These are phyloP conservation scores for Sphenopsis melanotis DNA, from an alignment of 2,797 vertebrate species.

Conservation along the genomic window DNA sequence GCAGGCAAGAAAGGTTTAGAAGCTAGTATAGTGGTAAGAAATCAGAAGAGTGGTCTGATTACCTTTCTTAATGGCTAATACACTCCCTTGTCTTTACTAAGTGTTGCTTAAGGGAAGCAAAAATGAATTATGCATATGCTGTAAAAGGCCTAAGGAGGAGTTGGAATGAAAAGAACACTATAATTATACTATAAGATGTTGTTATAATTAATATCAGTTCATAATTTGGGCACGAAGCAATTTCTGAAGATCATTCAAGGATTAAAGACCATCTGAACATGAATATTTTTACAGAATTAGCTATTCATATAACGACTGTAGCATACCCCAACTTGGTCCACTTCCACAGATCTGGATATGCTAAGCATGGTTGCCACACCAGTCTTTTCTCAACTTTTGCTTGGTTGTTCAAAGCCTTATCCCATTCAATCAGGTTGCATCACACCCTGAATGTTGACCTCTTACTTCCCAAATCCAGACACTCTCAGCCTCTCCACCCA, in stretches of 20 bases:
- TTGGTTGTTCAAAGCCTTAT: neutral
- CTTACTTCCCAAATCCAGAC: neutral
- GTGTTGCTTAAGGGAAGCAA: neutral
- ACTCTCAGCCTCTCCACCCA: neutral
- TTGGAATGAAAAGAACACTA: neutral
- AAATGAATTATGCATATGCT: neutral
- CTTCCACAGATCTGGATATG: neutral
- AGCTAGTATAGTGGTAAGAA: neutral
- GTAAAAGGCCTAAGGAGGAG: neutral
- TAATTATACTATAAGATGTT: neutral
- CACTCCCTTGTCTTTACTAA: neutral
- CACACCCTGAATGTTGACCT: neutral
- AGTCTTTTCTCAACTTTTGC: neutral
- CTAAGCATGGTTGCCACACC: neutral
- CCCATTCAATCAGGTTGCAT: neutral
- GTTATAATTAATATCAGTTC: slow-evolving; percentile 28
- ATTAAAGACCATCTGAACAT: neutral
- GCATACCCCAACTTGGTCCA: neutral
- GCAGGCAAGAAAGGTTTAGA: neutral
- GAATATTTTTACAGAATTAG: neutral
- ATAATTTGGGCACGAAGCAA: slow-evolving; percentile 15
- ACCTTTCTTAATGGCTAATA: neutral
- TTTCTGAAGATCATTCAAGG: slow-evolving; percentile 3
- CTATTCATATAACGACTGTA: neutral
- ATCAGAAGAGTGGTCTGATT: neutral